phyloP scores from a whole-genome alignment of 2,113 vertebrate species.

The Axis porcinus region DNA sequence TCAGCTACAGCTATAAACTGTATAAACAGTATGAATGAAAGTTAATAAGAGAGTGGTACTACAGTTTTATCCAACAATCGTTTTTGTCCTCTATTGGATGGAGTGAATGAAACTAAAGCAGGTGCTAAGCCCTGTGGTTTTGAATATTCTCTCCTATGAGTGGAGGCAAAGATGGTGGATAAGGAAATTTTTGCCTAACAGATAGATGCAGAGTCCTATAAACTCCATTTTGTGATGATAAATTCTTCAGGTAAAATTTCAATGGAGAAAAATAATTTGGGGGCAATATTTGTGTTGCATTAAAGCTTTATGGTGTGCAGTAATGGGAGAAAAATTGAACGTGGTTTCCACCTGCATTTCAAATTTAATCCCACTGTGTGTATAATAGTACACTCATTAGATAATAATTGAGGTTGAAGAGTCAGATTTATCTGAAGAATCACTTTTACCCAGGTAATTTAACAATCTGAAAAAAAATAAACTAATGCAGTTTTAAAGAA shows the following conservation, averaged over 20 bases:
- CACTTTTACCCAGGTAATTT: not conserved
- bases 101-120: not conserved
- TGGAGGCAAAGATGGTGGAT: not conserved
- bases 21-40: not conserved
- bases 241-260: conserved; percentile 22
- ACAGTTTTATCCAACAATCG: not conserved
- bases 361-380: not conserved
- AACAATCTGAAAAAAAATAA: conserved; percentile 17
- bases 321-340: not conserved
- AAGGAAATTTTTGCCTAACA: not conserved
- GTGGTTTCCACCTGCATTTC: conserved; percentile 14
- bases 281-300: not conserved
- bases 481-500: not conserved
- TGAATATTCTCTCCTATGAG: not conserved
- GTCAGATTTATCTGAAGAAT: conserved; percentile 4
- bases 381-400: not conserved
- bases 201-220: not conserved
- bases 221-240: not conserved
- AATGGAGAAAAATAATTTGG: not conserved
- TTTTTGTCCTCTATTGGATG: not conserved
- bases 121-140: not conserved
- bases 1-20: not conserved
- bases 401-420: conserved; percentile 22
- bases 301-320: not conserved
- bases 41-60: not conserved